Evolutionary conservation across 2,888 invertebrate species (phyloP), one percentile per base, ranked within the genome.

Genomic region (Cybosia mesomella): DNA sequence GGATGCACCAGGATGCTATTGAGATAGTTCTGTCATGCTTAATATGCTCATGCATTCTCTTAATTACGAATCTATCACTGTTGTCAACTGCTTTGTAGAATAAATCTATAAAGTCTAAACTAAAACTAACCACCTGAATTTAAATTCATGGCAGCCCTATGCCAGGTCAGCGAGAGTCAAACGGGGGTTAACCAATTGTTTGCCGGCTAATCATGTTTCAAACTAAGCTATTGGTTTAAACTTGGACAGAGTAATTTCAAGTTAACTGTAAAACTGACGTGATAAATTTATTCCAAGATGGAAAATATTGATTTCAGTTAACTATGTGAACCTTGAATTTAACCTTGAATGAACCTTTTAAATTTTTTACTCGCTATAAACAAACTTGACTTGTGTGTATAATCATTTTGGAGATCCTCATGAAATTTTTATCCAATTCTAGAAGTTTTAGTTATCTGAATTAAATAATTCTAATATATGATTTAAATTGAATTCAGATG

Each of bases 141-240:
- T 36, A 10, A 4, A 1, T 24, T 1, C 11, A 72, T 73, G 81
- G 39, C 83, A 88, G 67, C 88, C 87, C 88, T 88, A 66, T 28
- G n/a, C 5, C 39, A 75, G 86, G 85, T 87, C 83, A 86, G 77
- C 79, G 72, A 75, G 76, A 87, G 88, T 87, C 85, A 87, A 85
- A 79, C 76, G 65, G 81, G 83, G 91, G 90, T 91, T 88, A 90
- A 83, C 85, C 84, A 81, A 85, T 88, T 86, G 87, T 89, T 87
- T 83, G 84, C 82, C 75, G 80, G 83, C 84, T 89, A 88, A 90
- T 89, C 87, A 86, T 86, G 82, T 84, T 84, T 85, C 83, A 83
- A 83, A 83, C 83, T 82, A 83, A 87, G 84, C 87, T 87, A 86
- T 88, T 86, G 86, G 85, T 86, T 85, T 84, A 83, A 79, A 81